Evolutionary conservation across 2,113 vertebrate genomes (phyloP), one percentile per base, ranked within the genome.

Genomic region (Halichoeres trimaculatus): DNA sequence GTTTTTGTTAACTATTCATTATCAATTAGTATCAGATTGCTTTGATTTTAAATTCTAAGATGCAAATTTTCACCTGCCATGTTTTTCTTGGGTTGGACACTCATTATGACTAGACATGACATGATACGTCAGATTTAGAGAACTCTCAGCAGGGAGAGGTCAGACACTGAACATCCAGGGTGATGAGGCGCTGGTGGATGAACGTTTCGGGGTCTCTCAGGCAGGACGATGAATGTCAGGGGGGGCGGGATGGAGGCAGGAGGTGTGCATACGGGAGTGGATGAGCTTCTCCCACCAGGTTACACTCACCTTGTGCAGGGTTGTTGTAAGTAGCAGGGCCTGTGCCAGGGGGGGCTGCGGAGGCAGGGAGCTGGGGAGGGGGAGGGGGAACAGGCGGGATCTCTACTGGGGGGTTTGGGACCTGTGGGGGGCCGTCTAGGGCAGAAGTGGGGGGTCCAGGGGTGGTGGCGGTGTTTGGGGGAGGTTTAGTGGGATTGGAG

Each of bases 251-350:
- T 52, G 76, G 53, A 53, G n/a, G 56, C 19, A n/a, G 45, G 59
- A 14, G 67, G 51, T 7, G 56, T 53, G 68, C 53, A 20, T 50
- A 23, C 59, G 34, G 43, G 61, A 26, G 55, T 2, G 38, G 74
- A 54, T 1, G 77, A 53, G 54, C 43, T 48, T 70, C 40, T 57
- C 65, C 24, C 54, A 50, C 54, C 47, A 13, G 87, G 89, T 80
- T 45, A 69, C 80, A 97, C 98, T 98, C 96, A 99, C 98, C 97
- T 97, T 96, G 95, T 90, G 95, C 89, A 58, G 96, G 95, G 91
- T 96, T 96, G 92, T 94, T 93, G 84, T 93, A 96, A 90, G 95
- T 84, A 93, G 94, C 91, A 86, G 95, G 80, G 91, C 94, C 94
- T 92, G 95, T 95, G 91, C 95, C 94, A 92, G 96, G 93, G 94